Base-by-base conservation (phyloP, 92 coral and sea anemone genomes). In the Actinostola sp. region DNA sequence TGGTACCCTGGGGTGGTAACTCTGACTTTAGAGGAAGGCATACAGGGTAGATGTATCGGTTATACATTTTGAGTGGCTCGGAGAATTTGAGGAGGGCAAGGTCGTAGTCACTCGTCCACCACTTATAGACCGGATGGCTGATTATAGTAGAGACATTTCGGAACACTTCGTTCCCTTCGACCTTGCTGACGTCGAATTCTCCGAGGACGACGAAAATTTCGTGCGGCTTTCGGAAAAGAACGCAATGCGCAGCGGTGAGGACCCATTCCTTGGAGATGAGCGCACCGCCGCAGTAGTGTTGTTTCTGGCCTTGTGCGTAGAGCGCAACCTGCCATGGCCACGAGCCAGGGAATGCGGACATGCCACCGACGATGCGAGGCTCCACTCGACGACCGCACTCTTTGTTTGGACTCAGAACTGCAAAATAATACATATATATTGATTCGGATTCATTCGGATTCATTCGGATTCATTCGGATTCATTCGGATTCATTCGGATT, bases 241-340 rank as follows among this genome's bases (percentile, higher is more conserved):
- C 90, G 45, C 90, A 85, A 36, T 85, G 90, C 2, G 86, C 90
- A 31, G 86, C 90, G 0, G 90, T 85, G 17, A 85, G 76, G 38
- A 79, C 57, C 90, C 90, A 85, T 57, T 85, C 78, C 14, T 75
- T 62, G 59, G 77, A 76, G 25, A 85, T 74, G 56, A 79, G 72
- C 25, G 90, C 33, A 0, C 78, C 90, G 8, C 90, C 90, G 9
- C 90, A 85, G 76, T 72, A 85, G 31, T 78, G 77, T 43, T 53
- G 45, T 10, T 73, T 79, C 10, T 84, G 52, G 54, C 71, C 79
- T 30, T 63, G 74, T 28, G 71, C 61, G 31, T 63, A 21, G 16
- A 85, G 85, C 25, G 78, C 81, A 12, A 76, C 82, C 12, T 85
- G 90, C 90, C 90, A 85, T 11, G 90, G 90, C 90, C 90, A 85